phyloP scores from a whole-genome alignment of 2,113 vertebrate species.

The Cynoglossus semilaevis region DNA sequence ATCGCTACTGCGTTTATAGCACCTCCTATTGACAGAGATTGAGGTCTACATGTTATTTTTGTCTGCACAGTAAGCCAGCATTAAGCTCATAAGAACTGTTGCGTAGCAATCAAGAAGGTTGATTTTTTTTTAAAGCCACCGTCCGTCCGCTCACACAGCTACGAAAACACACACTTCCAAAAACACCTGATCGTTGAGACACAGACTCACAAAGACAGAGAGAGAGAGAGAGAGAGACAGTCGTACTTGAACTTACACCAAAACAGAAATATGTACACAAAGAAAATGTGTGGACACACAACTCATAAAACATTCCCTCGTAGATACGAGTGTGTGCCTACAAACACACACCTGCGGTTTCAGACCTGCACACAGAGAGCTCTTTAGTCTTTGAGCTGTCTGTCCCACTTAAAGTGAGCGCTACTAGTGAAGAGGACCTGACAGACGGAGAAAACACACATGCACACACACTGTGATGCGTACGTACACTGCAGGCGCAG shows the following conservation, averaged over 20 bases:
- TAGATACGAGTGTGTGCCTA: slow-evolving; percentile 28
- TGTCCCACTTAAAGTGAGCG: slow-evolving; percentile 68
- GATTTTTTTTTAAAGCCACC: too few species aligned
- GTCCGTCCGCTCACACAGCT: too few species aligned
- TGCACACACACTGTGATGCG: slow-evolving; percentile 57
- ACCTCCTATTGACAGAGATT: too few species aligned
- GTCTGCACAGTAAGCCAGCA: too few species aligned
- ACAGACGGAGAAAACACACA: slow-evolving; percentile 62
- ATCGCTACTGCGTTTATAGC: too few species aligned
- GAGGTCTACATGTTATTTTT: too few species aligned
- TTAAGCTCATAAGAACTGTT: too few species aligned
- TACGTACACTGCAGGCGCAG: slow-evolving; percentile 64
- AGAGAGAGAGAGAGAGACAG: slow-evolving; percentile 4
- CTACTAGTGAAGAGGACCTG: slow-evolving; percentile 69
- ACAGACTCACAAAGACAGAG: background rate
- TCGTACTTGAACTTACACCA: slow-evolving; percentile 25
- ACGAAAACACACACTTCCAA: too few species aligned
- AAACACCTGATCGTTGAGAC: background rate
- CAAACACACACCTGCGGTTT: slow-evolving; percentile 68
- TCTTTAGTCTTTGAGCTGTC: slow-evolving; percentile 70
- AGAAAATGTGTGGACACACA: slow-evolving; percentile 2
- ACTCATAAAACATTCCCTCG: background rate
- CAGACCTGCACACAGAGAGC: slow-evolving; percentile 60
- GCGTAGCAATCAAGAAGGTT: too few species aligned
- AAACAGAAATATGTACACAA: slow-evolving; percentile 25